phyloP scores from a whole-genome alignment of 2,888 invertebrate genomes.

The Epinotia demarniana region DNA sequence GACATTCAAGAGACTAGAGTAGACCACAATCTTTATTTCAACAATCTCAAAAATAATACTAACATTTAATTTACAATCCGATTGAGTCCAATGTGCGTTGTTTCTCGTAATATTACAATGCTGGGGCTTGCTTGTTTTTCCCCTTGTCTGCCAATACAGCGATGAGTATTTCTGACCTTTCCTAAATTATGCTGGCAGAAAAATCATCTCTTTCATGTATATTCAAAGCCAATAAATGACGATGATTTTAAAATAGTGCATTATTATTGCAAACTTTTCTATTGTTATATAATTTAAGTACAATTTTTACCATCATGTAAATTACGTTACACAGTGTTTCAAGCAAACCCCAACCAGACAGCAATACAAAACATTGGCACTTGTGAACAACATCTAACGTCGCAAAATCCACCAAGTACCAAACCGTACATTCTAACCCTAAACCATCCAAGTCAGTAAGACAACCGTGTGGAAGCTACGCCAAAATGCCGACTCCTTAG shows the following conservation, averaged over 20 bases:
- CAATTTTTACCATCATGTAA: background rate
- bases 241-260: background rate
- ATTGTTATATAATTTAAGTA: slow-evolving; percentile 11
- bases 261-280: background rate
- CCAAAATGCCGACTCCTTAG: background rate
- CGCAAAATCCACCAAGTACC: slow-evolving; percentile 30
- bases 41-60: slow-evolving; percentile 61
- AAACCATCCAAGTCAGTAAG: slow-evolving; percentile 7
- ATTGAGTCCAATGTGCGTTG: slow-evolving; percentile 55
- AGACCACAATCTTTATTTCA: slow-evolving; percentile 55
- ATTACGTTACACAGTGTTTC: background rate
- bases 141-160: background rate
- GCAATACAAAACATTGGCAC: slow-evolving; percentile 41
- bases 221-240: too few species aligned
- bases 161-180: background rate
- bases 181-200: too few species aligned
- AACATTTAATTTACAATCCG: slow-evolving; percentile 46
- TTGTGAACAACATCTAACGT: slow-evolving; percentile 33
- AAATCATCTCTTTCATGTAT: too few species aligned
- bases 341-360: slow-evolving; percentile 18
- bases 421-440: slow-evolving; percentile 25
- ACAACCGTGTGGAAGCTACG: slow-evolving; percentile 9
- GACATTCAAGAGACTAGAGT: slow-evolving; percentile 63
- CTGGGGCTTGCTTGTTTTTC: slow-evolving; percentile 22
- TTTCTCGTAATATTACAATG: slow-evolving; percentile 40